A percentile compares a stretch with the other conserved stretches of the same genome.
Evolutionary conservation across 37 sponge, comb jelly and placozoan species (phyloP).

Genomic region (Sycon ciliatum): DNA sequence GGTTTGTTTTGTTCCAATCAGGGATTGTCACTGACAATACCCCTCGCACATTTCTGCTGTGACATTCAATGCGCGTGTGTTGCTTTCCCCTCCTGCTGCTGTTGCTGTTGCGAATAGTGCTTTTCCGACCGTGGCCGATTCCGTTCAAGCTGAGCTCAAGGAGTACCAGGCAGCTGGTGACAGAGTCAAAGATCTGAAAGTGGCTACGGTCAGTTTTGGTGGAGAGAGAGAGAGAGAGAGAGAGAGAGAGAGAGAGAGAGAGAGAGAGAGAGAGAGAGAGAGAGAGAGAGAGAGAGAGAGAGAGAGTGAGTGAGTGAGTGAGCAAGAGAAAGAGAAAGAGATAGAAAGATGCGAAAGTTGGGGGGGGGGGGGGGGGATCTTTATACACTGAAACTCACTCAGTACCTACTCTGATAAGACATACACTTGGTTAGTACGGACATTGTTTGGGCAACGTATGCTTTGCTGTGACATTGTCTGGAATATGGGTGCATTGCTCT

Average conservation of each 20-base stretch:
- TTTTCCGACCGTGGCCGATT: slow-evolving; percentile 93
- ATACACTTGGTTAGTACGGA: no score
- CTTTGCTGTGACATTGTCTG: no score
- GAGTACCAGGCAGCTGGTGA: slow-evolving; percentile 77
- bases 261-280: not conserved
- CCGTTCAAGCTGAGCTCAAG: slow-evolving; percentile 75
- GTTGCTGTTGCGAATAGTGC: slow-evolving; percentile 40
- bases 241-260: not conserved
- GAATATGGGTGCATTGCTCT: no score
- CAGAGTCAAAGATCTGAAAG: slow-evolving; percentile 80
- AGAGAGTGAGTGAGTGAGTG: not conserved
- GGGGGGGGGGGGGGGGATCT: no score
- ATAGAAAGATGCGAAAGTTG: no score
- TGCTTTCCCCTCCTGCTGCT: not conserved
- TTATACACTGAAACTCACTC: no score
- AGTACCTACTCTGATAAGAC: no score
- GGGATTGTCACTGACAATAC: no score
- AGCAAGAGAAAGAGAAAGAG: no score
- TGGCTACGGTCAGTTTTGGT: slow-evolving; percentile 50
- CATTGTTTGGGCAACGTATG: no score
- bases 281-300: not conserved
- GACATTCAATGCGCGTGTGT: not conserved
- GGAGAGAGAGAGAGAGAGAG: not conserved
- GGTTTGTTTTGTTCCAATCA: no score
- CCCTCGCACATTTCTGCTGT: not conserved